Base-by-base conservation (phyloP, 2,113 vertebrate genomes). In the Hystrix cristata region DNA sequence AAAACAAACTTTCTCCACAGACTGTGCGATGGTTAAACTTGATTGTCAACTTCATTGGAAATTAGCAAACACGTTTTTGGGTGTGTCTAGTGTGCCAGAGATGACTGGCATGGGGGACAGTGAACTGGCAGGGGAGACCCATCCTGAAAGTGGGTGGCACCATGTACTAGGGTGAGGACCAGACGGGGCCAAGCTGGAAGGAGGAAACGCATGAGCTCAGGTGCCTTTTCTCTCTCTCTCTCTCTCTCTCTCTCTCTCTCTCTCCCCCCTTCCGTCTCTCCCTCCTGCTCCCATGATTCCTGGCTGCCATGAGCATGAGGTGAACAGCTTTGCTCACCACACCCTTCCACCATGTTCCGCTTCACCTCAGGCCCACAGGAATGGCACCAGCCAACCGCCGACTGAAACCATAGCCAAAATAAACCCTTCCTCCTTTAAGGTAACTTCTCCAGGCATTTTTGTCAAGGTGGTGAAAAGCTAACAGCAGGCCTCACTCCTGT, bases 1-100 rank as follows among this genome's bases (percentile, higher is more conserved):
- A 4, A 43, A 21, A 71, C 0, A 3, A 51, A 60, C 27, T 46
- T 21, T 0, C 0, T 27, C 81, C 18, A 34, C 10, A 7, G 12
- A 62, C 38, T 3, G 15, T 1, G 72, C 8, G 72, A 29, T 29
- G 46, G 72, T 48, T 51, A 29, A 29, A 48, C 6, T 19, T 23
- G 76, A 18, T 18, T 53, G 76, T 31, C 14, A 51, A 46, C 74
- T 31, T 13, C 5, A 79, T 14, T 34, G 29, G 27, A 18, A 79
- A 53, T 51, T 53, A 51, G 48, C 16, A 31, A 15, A 51, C 48
- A 76, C 48, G 25, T 18, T 31, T 27, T 11, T 9, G 12, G 74
- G 46, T 51, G 46, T 78, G 25, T 31, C 76, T 48, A 43, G 29
- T 8, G 76, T 79, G 29, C 48, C 72, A 48, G 46, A 48, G 72